These are phyloP conservation scores for Halesus radiatus DNA, from an alignment of 1,140 invertebrate species.

Conservation along the genomic window DNA sequence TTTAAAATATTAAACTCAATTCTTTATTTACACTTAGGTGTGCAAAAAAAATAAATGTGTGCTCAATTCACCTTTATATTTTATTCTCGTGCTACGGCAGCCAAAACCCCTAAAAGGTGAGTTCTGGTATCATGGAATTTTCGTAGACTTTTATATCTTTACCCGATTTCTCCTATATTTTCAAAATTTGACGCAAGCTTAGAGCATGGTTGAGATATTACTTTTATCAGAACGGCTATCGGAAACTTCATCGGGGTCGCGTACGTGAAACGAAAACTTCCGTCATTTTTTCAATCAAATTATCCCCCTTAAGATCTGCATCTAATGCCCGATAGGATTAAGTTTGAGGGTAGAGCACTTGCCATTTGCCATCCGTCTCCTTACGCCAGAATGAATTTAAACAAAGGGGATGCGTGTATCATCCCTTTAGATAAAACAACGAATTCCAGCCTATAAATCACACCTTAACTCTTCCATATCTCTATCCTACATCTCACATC, in stretches of 20 bases:
- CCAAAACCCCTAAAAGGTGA: too few species aligned
- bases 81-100: too few species aligned
- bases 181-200: not conserved
- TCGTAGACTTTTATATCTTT: too few species aligned
- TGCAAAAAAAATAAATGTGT: too few species aligned
- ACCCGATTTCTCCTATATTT: not conserved
- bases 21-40: too few species aligned
- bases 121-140: too few species aligned
- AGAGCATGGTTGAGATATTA: not conserved
- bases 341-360: not conserved
- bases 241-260: not conserved
- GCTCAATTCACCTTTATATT: too few species aligned
- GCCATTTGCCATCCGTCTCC: conserved; percentile 21
- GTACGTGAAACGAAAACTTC: conserved; percentile 14
- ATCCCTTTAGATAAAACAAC: conserved; percentile 52
- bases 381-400: conserved; percentile 51
- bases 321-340: conserved; percentile 31
- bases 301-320: conserved; percentile 19
- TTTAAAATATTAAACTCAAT: too few species aligned
- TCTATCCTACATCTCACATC: conserved; percentile 39
- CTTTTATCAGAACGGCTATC: conserved; percentile 7
- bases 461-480: conserved; percentile 54
- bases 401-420: conserved; percentile 50
- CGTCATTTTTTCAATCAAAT: conserved; percentile 48
- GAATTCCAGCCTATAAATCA: conserved; percentile 55